phyloP scores from a whole-genome alignment of 1,140 invertebrate genomes.

The Venturia canescens region DNA sequence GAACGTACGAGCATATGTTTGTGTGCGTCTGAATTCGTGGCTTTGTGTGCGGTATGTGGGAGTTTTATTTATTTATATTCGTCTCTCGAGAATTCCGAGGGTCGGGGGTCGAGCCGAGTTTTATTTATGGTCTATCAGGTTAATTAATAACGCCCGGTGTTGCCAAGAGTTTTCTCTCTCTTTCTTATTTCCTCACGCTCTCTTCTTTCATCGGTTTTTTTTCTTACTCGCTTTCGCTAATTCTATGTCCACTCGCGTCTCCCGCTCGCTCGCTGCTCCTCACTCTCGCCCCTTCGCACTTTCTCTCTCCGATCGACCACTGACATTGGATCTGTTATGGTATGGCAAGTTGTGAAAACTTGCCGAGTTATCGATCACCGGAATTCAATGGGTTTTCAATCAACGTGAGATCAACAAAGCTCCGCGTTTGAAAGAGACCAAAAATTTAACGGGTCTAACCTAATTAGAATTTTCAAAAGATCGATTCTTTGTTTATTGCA shows the following conservation, averaged over 20 bases:
- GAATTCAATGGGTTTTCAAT: too few species aligned
- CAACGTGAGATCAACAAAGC: too few species aligned
- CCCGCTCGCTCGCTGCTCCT: neutral
- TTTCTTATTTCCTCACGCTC: constrained; percentile 33
- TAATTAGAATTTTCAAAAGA: too few species aligned
- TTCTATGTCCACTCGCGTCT: constrained; percentile 32
- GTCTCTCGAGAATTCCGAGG: constrained; percentile 66
- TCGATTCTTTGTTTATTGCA: too few species aligned
- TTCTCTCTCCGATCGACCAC: too few species aligned
- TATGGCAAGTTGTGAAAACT: too few species aligned
- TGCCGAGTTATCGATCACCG: too few species aligned
- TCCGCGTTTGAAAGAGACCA: too few species aligned
- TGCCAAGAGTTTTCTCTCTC: neutral
- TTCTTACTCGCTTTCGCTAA: constrained; percentile 30
- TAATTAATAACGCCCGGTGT: constrained; percentile 72
- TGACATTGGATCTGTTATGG: too few species aligned
- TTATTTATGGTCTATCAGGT: constrained; percentile 73
- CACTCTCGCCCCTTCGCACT: neutral
- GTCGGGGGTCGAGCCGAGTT: constrained; percentile 57
- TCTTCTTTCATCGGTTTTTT: constrained; percentile 42
- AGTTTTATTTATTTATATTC: constrained; percentile 78
- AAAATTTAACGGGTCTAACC: too few species aligned
- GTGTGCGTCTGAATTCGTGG: neutral
- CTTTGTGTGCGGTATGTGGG: constrained; percentile 42
- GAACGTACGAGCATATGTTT: neutral